phyloP scores from a whole-genome alignment of 2,888 invertebrate genomes.

The Chaetogeoica ovagalla region DNA sequence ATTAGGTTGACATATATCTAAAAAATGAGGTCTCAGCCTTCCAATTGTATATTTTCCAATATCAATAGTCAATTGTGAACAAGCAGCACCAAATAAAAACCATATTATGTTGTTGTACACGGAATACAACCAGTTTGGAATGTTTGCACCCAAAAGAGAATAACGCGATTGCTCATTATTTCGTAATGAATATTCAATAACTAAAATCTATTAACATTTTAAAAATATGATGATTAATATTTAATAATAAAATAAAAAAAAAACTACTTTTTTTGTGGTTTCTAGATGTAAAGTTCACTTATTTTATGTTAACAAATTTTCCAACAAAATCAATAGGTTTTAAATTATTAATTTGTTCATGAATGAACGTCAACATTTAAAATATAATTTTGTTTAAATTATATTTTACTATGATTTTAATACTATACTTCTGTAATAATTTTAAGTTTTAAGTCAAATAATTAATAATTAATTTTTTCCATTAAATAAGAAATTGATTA shows the following conservation, averaged over 20 bases:
- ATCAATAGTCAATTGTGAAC: slow-evolving; percentile 85
- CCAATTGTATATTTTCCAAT: slow-evolving; percentile 93
- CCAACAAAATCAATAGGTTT: too few species aligned
- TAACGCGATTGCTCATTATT: slow-evolving; percentile 43
- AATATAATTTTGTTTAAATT: neutral
- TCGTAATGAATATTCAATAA: slow-evolving; percentile 29
- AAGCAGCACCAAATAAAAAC: slow-evolving; percentile 84
- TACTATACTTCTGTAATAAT: neutral
- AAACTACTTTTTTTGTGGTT: neutral
- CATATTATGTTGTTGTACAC: slow-evolving; percentile 74
- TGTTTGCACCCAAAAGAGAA: slow-evolving; percentile 35
- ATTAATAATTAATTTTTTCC: neutral
- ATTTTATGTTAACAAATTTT: neutral
- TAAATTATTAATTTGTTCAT: too few species aligned
- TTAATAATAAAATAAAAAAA: neutral
- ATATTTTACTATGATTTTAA: neutral
- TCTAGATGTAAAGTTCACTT: neutral
- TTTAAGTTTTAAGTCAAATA: neutral
- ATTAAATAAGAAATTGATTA: too few species aligned
- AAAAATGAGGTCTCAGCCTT: slow-evolving; percentile 90
- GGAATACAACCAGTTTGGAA: slow-evolving; percentile 46
- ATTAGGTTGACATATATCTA: slow-evolving; percentile 81
- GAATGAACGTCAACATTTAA: too few species aligned
- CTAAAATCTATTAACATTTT: slow-evolving; percentile 36
- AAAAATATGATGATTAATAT: neutral